Evolutionary conservation across 2,797 vertebrate genomes (phyloP).

Genomic region (Ctenosaura bakeri): DNA sequence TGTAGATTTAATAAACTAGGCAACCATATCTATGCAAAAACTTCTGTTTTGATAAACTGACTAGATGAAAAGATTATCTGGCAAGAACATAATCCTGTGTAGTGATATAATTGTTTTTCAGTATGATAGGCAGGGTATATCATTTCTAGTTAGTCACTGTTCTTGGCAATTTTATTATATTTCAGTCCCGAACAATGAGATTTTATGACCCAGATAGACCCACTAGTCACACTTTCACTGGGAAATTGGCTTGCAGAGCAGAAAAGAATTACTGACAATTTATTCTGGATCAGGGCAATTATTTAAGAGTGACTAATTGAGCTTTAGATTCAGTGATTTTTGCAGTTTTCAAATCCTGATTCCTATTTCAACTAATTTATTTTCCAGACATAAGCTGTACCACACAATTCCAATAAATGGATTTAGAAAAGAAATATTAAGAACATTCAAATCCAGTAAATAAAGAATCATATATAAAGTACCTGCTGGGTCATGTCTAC

Average conservation of each 20-base stretch:
- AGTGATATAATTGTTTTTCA: slow-evolving; percentile 51
- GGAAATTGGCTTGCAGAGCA: slow-evolving; percentile 49
- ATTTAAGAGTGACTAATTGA: slow-evolving; percentile 59
- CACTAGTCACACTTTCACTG: slow-evolving; percentile 58
- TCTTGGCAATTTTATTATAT: slow-evolving; percentile 45
- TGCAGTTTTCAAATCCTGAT: background rate
- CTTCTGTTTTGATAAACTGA: slow-evolving; percentile 38
- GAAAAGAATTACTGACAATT: slow-evolving; percentile 40
- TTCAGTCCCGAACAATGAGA: slow-evolving; percentile 40
- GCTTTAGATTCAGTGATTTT: slow-evolving; percentile 43
- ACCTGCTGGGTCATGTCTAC: background rate
- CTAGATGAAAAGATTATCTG: slow-evolving; percentile 33
- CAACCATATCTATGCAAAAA: slow-evolving; percentile 1
- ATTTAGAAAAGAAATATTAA: slow-evolving; percentile 7
- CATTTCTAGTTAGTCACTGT: slow-evolving; percentile 1
- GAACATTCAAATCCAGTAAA: background rate
- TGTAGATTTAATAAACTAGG: slow-evolving; percentile 21
- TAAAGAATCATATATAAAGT: background rate
- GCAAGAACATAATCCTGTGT: slow-evolving; percentile 38
- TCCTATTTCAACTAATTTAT: background rate
- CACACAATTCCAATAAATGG: background rate
- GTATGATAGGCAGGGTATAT: slow-evolving; percentile 51
- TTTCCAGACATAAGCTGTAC: background rate
- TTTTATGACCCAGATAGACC: slow-evolving; percentile 47
- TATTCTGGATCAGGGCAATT: slow-evolving; percentile 59